These are phyloP conservation scores for Ciconia boyciana DNA, from an alignment of 2,113 vertebrate species.

Conservation along the genomic window DNA sequence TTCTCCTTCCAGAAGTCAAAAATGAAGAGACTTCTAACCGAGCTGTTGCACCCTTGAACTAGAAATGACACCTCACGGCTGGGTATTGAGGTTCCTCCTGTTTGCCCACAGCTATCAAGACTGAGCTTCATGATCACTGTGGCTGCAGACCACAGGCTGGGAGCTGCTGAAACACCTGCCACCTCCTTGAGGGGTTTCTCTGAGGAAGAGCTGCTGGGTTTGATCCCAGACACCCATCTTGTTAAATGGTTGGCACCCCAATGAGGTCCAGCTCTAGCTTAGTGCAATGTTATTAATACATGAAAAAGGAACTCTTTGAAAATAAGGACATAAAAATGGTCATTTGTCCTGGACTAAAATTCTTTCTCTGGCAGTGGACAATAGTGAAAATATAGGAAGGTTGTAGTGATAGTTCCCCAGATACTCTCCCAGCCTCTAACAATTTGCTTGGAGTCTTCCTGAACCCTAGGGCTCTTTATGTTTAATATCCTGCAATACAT, in stretches of 20 bases:
- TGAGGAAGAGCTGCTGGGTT: background rate
- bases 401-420: background rate
- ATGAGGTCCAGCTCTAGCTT: background rate
- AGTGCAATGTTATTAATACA: background rate
- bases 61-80: background rate
- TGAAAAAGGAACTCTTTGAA: background rate
- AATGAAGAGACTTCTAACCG: background rate
- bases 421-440: background rate
- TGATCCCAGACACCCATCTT: background rate
- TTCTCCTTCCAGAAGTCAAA: background rate
- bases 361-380: background rate
- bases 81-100: background rate
- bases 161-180: background rate
- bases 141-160: background rate
- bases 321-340: background rate
- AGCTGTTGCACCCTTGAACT: background rate
- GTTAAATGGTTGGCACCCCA: background rate
- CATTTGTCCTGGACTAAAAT: background rate
- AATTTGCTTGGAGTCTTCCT: background rate
- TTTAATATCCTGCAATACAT: fast-evolving
- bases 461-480: background rate
- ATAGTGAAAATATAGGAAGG: background rate
- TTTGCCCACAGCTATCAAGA: background rate
- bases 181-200: background rate
- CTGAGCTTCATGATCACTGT: background rate